These are phyloP conservation scores for Sitobion miscanthi DNA, from an alignment of 1,140 invertebrate genomes.

Conservation along the genomic window DNA sequence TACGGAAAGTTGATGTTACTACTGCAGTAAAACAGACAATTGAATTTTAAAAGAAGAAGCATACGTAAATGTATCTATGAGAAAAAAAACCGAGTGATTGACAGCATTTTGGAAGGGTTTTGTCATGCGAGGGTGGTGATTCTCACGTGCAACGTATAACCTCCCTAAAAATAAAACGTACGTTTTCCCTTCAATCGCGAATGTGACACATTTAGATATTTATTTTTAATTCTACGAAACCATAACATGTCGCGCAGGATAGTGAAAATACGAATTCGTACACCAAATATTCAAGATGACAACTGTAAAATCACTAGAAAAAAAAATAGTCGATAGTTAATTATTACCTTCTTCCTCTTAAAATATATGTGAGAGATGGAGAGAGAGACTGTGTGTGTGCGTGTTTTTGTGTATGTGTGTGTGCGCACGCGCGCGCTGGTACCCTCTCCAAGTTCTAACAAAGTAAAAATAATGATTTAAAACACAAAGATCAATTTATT, in stretches of 20 bases:
- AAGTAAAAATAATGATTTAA: conserved; percentile 32
- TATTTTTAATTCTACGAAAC: conserved; percentile 15
- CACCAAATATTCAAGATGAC: background rate
- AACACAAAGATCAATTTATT: conserved; percentile 27
- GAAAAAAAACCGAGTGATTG: background rate
- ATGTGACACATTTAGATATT: background rate
- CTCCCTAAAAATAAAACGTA: background rate
- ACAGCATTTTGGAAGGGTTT: background rate
- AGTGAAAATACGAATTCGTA: background rate
- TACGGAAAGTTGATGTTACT: background rate
- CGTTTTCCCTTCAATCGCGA: background rate
- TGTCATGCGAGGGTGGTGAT: background rate
- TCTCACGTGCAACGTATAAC: background rate
- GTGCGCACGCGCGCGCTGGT: background rate
- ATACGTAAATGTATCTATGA: background rate
- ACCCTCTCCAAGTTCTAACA: background rate
- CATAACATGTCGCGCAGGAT: background rate
- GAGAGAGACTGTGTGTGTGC: too few relatives aligned
- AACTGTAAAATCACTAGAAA: background rate
- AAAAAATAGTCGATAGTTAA: background rate
- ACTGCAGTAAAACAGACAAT: background rate
- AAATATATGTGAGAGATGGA: background rate
- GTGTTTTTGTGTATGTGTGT: background rate
- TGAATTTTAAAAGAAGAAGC: background rate
- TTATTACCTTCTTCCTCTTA: background rate